Conservation (phyloP, 2,888 invertebrate species). For the Calliphora vomitoria region DNA sequence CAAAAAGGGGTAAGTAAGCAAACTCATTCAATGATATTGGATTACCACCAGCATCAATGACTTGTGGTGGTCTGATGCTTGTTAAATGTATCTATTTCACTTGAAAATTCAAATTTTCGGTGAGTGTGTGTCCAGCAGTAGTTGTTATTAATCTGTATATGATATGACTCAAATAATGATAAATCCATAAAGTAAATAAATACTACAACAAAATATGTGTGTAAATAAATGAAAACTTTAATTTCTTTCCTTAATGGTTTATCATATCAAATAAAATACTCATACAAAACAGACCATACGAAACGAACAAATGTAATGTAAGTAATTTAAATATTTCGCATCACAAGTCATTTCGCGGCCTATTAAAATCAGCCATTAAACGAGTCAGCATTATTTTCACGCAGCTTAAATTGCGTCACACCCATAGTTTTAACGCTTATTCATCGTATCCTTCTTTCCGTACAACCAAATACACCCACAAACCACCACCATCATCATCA, state of each 20-base stretch:
- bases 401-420: conserved; percentile 74
- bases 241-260: conserved; percentile 44
- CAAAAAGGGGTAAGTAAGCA: conserved; percentile 34
- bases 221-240: conserved; percentile 1
- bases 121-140: background rate
- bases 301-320: conserved; percentile 67
- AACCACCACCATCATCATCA: conserved; percentile 60
- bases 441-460: conserved; percentile 43
- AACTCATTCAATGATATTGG: background rate
- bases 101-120: background rate
- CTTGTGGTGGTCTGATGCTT: background rate
- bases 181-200: conserved; percentile 39
- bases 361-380: conserved; percentile 75
- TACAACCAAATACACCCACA: conserved; percentile 53
- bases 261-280: background rate
- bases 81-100: background rate
- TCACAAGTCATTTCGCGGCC: conserved; percentile 76
- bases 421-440: conserved; percentile 70
- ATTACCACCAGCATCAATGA: conserved; percentile 1
- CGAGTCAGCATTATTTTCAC: conserved; percentile 74
- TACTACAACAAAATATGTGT: background rate
- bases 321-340: conserved; percentile 74
- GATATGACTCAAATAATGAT: conserved; percentile 32
- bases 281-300: conserved; percentile 53
- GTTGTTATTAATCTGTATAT: conserved; percentile 7